Evolutionary conservation across 2,888 invertebrate species (phyloP).

Genomic region (Meganola albula): DNA sequence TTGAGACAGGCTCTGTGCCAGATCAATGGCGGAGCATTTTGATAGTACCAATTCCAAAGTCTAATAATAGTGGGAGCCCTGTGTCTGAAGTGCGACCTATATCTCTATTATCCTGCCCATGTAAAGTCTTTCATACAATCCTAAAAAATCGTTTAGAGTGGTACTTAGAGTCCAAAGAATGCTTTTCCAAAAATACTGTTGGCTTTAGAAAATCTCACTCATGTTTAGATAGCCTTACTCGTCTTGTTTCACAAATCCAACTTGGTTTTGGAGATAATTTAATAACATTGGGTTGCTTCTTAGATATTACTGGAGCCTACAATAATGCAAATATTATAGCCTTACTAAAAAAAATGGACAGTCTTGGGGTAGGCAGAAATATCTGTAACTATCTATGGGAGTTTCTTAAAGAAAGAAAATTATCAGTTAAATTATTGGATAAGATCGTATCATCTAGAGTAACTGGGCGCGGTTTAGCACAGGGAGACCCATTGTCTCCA

Average conservation of each 20-base stretch:
- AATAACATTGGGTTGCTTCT: not conserved
- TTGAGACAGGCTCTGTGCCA: too few relatives aligned
- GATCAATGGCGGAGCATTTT: not conserved
- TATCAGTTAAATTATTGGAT: too few relatives aligned
- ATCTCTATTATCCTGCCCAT: conserved; percentile 1
- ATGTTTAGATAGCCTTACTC: conserved; percentile 2
- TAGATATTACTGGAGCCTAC: conserved; percentile 1
- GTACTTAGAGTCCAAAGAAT: not conserved
- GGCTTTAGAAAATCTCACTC: conserved; percentile 3
- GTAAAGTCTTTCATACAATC: conserved; percentile 1
- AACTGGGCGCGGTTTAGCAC: too few relatives aligned
- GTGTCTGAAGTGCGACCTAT: not conserved
- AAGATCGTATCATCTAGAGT: too few relatives aligned
- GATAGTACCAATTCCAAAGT: conserved; percentile 1
- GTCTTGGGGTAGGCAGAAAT: not conserved
- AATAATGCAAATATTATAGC: not conserved
- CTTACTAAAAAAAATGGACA: not conserved
- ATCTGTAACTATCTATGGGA: not conserved
- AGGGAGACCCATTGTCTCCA: not conserved
- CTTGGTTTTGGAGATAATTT: not conserved
- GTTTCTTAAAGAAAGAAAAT: not conserved
- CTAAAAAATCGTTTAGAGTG: conserved; percentile 1
- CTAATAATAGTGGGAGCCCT: conserved; percentile 1
- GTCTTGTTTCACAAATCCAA: conserved; percentile 1
- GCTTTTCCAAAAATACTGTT: not conserved